A percentile compares a stretch with the other conserved stretches of the same genome.
Evolutionary conservation across 2,888 invertebrate species (phyloP).

Genomic region (Aphodius sticticus): DNA sequence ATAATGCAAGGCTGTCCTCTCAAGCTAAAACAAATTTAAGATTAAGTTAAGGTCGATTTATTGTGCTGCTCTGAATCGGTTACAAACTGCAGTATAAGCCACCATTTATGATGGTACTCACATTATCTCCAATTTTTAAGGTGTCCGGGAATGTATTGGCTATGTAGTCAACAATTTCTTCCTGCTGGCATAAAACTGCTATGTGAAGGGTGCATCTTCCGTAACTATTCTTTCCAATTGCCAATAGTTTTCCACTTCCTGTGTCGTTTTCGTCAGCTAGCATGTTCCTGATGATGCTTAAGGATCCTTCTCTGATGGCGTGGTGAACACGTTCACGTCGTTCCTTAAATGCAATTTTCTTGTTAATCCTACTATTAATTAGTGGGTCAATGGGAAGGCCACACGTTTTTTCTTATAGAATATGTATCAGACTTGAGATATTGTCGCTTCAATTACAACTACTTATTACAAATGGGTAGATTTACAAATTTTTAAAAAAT

Average conservation of each 20-base stretch:
- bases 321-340: slow-evolving; percentile 79
- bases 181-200: slow-evolving; percentile 84
- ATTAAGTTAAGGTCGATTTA: not conserved
- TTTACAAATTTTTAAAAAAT: no score
- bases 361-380: no score
- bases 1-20: slow-evolving; percentile 87
- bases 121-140: slow-evolving; percentile 83
- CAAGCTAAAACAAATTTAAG: slow-evolving; percentile 69
- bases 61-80: not conserved
- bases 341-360: slow-evolving; percentile 64
- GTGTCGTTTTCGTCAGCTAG: slow-evolving; percentile 63
- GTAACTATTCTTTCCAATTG: slow-evolving; percentile 71
- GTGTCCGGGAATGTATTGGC: slow-evolving; percentile 77
- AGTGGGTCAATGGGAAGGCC: no score
- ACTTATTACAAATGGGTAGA: no score
- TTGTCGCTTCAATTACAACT: no score
- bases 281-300: slow-evolving; percentile 66
- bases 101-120: slow-evolving; percentile 60
- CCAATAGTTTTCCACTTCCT: slow-evolving; percentile 64
- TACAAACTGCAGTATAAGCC: not conserved
- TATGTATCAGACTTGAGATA: no score
- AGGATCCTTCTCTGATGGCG: slow-evolving; percentile 72
- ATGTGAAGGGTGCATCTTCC: slow-evolving; percentile 85
- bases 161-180: slow-evolving; percentile 81
- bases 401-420: no score